These are phyloP conservation scores for Rafetus swinhoei DNA, from an alignment of 2,113 vertebrate species.

Conservation along the genomic window DNA sequence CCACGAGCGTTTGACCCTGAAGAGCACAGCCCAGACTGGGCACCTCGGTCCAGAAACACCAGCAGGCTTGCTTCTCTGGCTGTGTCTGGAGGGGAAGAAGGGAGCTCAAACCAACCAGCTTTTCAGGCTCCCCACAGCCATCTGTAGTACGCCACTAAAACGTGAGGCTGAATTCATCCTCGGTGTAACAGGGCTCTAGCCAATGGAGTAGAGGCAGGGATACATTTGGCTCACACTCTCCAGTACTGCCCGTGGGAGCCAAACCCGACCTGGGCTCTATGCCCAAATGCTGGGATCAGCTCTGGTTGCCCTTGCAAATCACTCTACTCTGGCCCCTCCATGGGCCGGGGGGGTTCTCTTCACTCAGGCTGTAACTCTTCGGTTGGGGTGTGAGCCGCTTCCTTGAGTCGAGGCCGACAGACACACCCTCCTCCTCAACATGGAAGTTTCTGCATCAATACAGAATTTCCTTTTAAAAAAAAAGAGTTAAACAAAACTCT, in stretches of 20 bases:
- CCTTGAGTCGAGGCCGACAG: neutral
- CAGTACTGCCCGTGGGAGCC: neutral
- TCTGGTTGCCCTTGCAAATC: neutral
- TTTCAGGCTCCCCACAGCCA: neutral
- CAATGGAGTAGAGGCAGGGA: neutral
- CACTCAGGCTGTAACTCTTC: neutral
- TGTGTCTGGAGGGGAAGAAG: neutral
- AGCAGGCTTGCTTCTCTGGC: neutral
- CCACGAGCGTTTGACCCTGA: neutral
- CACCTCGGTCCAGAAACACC: neutral
- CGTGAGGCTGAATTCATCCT: neutral
- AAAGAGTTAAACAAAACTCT: neutral
- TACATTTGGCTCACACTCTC: neutral
- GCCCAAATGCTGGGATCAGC: neutral
- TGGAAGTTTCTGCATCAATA: neutral
- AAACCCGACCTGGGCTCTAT: fast-evolving
- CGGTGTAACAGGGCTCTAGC: neutral
- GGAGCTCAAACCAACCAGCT: neutral
- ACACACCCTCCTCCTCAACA: neutral
- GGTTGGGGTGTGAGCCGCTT: neutral
- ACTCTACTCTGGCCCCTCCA: neutral
- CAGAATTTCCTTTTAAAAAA: neutral
- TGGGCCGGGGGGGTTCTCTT: neutral
- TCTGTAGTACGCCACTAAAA: neutral
- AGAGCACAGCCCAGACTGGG: neutral